Conservation (phyloP, 2,888 invertebrate genomes). For the Acanthosepion lycidas region DNA sequence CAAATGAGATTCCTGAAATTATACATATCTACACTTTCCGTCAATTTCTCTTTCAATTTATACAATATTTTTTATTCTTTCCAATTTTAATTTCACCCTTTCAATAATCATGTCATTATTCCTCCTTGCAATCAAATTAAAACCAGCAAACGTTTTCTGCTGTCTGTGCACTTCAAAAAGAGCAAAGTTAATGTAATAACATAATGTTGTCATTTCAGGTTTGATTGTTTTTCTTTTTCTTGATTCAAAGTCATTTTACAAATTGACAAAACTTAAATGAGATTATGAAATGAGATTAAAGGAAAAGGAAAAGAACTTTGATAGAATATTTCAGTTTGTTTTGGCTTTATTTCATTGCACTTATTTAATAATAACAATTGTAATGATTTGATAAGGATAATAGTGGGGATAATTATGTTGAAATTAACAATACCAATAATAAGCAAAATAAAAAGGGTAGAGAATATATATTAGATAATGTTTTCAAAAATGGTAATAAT, state of each 20-base stretch:
- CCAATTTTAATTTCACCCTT: conserved; percentile 9
- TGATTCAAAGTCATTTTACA: not conserved
- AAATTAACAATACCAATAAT: not conserved
- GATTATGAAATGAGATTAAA: not conserved
- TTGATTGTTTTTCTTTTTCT: not conserved
- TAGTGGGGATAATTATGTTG: not conserved
- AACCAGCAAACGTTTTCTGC: not conserved
- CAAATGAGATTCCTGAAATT: not conserved
- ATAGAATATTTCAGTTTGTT: not conserved
- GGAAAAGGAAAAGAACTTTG: not conserved
- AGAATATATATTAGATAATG: not conserved
- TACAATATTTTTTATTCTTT: not conserved
- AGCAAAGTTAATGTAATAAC: not conserved
- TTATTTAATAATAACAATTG: not conserved
- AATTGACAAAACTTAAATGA: conserved; percentile 22
- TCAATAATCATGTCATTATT: conserved; percentile 18
- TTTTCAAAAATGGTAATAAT: not conserved
- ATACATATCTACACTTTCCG: not conserved
- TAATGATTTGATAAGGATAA: conserved; percentile 33
- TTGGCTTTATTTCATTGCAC: not conserved
- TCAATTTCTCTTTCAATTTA: not conserved
- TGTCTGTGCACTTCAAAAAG: conserved; percentile 11
- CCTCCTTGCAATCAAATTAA: conserved; percentile 3
- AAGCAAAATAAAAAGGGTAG: not conserved
- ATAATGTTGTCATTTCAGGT: not conserved